A percentile compares a stretch with the other conserved stretches of the same genome.
These are phyloP conservation scores for Psilanteris sp. DNA, from an alignment of 1,140 invertebrate genomes.

Conservation along the genomic window DNA sequence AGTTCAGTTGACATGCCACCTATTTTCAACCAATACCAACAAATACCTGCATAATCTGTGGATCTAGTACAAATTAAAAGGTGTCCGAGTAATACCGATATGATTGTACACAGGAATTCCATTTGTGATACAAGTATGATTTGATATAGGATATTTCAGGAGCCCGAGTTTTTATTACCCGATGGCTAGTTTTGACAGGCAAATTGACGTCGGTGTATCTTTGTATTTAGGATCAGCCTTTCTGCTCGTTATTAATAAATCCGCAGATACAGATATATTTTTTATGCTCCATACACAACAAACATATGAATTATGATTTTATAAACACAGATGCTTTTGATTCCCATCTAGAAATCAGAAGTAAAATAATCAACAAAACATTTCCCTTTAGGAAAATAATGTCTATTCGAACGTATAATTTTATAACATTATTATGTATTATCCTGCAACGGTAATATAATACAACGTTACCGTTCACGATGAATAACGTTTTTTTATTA, in stretches of 20 bases:
- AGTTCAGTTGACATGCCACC: slow-evolving; percentile 14
- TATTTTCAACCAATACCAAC: slow-evolving; percentile 5
- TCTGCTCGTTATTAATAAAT: neutral
- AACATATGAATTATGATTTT: too few relatives aligned
- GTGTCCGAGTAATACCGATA: slow-evolving; percentile 7
- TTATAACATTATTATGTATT: too few relatives aligned
- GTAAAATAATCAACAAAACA: too few relatives aligned
- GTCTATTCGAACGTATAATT: too few relatives aligned
- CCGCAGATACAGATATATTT: too few relatives aligned
- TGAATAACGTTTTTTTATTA: too few relatives aligned
- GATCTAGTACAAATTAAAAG: slow-evolving; percentile 38
- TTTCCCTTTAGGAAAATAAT: too few relatives aligned
- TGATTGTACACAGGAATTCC: slow-evolving; percentile 14
- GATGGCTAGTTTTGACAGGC: neutral
- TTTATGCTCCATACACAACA: too few relatives aligned
- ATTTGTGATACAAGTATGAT: slow-evolving; percentile 18
- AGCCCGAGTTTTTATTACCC: slow-evolving; percentile 10
- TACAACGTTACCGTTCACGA: too few relatives aligned
- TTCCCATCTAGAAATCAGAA: too few relatives aligned
- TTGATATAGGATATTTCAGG: slow-evolving; percentile 14
- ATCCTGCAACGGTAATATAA: too few relatives aligned
- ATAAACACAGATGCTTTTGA: too few relatives aligned
- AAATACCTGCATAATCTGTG: slow-evolving; percentile 12
- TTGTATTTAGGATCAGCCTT: slow-evolving; percentile 4
- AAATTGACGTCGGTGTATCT: neutral